Evolutionary conservation across 2,888 invertebrate species (phyloP).

Genomic region (Epinotia demarniana): DNA sequence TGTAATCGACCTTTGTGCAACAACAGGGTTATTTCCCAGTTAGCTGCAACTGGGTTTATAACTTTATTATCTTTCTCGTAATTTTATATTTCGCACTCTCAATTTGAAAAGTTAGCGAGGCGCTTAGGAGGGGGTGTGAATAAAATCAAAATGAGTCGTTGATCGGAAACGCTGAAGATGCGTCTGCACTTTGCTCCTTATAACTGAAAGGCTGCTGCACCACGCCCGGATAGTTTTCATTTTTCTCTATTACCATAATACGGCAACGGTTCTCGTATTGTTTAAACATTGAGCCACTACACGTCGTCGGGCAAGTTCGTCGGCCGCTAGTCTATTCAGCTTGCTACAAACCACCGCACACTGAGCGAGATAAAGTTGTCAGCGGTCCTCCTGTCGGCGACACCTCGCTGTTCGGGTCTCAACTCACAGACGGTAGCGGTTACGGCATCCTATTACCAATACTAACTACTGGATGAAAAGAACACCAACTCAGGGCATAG

Average conservation of each 20-base stretch:
- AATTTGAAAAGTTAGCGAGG: background rate
- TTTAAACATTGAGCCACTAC: conserved; percentile 15
- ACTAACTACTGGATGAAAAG: no score
- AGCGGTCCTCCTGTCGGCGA: conserved; percentile 57
- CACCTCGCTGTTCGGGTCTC: conserved; percentile 47
- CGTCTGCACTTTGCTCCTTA: background rate
- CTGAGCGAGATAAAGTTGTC: conserved; percentile 69
- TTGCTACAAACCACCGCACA: conserved; percentile 61
- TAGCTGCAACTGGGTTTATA: background rate
- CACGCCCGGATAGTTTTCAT: background rate
- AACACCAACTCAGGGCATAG: no score
- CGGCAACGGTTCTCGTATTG: conserved; percentile 8
- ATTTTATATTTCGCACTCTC: background rate
- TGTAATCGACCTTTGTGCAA: no score
- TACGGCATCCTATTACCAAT: background rate
- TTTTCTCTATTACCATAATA: background rate
- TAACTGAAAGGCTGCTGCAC: background rate
- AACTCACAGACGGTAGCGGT: conserved; percentile 28
- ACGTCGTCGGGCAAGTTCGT: conserved; percentile 47
- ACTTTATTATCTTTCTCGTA: background rate
- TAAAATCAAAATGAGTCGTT: background rate
- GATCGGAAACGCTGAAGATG: no score
- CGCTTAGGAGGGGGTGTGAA: background rate
- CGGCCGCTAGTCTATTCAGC: conserved; percentile 55
- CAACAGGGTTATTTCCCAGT: no score